Percentiles rank a stretch among this genome's conserved stretches.
Evolutionary conservation across 2,888 invertebrate species (phyloP).

Genomic region (Rhagonycha lutea): DNA sequence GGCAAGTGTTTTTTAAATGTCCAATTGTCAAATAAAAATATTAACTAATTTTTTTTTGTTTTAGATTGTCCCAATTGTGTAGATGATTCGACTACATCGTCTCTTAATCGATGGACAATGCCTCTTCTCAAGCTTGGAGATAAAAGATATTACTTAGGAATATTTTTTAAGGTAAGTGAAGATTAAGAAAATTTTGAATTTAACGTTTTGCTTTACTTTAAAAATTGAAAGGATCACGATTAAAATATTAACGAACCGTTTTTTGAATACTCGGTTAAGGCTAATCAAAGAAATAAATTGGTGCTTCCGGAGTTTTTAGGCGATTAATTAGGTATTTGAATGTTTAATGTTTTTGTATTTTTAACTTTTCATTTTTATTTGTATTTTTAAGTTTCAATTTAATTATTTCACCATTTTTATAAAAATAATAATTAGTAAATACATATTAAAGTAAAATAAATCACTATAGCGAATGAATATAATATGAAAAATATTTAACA

Average conservation of each 20-base stretch:
- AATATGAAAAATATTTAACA: no score
- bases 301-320: no score
- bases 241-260: neutral
- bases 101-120: constrained; percentile 86
- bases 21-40: constrained; percentile 73
- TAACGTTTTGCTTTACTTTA: neutral
- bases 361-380: no score
- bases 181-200: neutral
- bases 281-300: no score
- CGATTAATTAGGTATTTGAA: no score
- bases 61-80: constrained; percentile 83
- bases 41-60: neutral
- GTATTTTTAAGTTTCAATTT: no score
- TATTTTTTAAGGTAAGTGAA: constrained; percentile 85
- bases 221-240: neutral
- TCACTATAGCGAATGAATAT: no score
- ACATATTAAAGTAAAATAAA: no score
- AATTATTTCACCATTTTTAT: no score
- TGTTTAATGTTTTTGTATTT: no score
- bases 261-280: no score
- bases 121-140: constrained; percentile 85
- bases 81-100: constrained; percentile 65
- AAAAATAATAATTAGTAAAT: no score
- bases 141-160: constrained; percentile 88
- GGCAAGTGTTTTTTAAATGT: constrained; percentile 26